These are phyloP conservation scores for Creontiades dilutus DNA, from an alignment of 2,888 invertebrate species.

Conservation along the genomic window DNA sequence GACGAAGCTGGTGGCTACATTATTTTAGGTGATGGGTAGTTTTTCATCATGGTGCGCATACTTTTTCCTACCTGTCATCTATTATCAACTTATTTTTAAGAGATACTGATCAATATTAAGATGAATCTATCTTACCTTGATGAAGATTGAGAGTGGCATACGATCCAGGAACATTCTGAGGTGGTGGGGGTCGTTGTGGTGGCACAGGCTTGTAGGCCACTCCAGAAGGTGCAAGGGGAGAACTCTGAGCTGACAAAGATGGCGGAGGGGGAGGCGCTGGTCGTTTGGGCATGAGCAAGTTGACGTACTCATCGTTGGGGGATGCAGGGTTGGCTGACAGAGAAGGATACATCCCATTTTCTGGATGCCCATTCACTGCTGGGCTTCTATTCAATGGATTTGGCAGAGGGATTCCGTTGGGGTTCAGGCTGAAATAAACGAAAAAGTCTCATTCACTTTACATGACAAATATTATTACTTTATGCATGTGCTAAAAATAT, in stretches of 20 bases:
- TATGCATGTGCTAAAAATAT: too few species aligned
- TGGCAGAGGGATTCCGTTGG: conserved; percentile 72
- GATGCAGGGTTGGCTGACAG: conserved; percentile 21
- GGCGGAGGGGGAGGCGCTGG: conserved; percentile 76
- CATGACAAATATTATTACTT: too few species aligned
- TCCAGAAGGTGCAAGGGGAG: conserved; percentile 60
- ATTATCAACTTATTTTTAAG: too few species aligned
- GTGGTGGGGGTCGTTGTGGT: conserved; percentile 70
- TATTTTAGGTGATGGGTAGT: too few species aligned
- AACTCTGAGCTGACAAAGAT: conserved; percentile 74
- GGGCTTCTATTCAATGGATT: conserved; percentile 36
- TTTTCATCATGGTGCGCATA: too few species aligned
- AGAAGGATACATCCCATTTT: conserved; percentile 68
- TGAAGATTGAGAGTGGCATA: conserved; percentile 73
- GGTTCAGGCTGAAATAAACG: conserved; percentile 74
- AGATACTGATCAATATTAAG: too few species aligned
- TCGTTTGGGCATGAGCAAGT: conserved; percentile 78
- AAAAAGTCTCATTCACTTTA: too few species aligned
- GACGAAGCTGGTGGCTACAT: too few species aligned
- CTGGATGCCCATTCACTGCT: conserved; percentile 65
- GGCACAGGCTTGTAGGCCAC: conserved; percentile 73
- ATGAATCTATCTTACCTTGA: conserved; percentile 63
- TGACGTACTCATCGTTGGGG: conserved; percentile 85
- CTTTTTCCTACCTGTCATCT: too few species aligned
- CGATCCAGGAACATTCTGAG: conserved; percentile 59